Conservation (phyloP, 1,140 invertebrate species). For the Drosophila albomicans region DNA sequence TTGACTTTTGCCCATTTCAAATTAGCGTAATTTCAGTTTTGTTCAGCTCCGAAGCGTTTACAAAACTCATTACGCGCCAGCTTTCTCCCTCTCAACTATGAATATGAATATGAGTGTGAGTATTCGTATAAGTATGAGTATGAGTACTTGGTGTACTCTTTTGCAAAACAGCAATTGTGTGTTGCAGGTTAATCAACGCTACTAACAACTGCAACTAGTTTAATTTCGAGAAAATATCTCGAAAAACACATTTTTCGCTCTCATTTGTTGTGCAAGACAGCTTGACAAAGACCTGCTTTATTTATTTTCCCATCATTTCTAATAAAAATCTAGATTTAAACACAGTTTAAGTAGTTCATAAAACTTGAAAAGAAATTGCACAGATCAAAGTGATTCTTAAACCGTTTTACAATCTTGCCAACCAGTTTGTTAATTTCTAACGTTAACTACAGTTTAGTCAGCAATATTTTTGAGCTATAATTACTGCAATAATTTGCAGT, state of each 20-base stretch:
- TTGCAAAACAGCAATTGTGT: conserved; percentile 11
- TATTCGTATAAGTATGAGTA: no score
- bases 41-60: conserved; percentile 35
- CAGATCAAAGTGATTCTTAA: background rate
- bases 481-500: background rate
- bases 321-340: background rate
- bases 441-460: background rate
- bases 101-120: background rate
- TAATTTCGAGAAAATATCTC: background rate
- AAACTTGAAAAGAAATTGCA: background rate
- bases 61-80: conserved; percentile 28
- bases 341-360: conserved; percentile 2
- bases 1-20: conserved; percentile 32
- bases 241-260: conserved; percentile 7
- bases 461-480: background rate
- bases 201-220: conserved; percentile 28
- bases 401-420: background rate
- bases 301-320: background rate
- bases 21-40: conserved; percentile 57
- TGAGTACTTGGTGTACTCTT: conserved; percentile 1
- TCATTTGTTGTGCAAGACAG: conserved; percentile 11
- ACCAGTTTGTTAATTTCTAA: conserved; percentile 4
- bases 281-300: conserved; percentile 12
- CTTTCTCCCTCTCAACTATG: conserved; percentile 50
- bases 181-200: conserved; percentile 5